Evolutionary conservation across 2,888 invertebrate genomes (phyloP).

Genomic region (Scelioninae gen. 1): DNA sequence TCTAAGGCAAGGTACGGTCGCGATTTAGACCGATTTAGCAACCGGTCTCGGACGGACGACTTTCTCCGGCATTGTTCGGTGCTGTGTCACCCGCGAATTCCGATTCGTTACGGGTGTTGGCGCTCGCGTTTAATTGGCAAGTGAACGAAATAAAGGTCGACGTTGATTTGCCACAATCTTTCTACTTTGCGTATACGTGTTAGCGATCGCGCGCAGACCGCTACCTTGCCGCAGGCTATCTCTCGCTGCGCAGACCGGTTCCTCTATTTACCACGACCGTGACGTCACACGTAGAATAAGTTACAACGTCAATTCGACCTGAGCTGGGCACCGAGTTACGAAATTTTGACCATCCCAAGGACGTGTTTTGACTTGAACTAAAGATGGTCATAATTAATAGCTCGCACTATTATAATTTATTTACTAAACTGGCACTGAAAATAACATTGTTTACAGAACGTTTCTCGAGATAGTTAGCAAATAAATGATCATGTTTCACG

Average conservation of each 20-base stretch:
- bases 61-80: constrained; percentile 61
- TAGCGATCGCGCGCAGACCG: constrained; percentile 53
- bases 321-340: constrained; percentile 74
- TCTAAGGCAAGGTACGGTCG: constrained; percentile 1
- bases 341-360: constrained; percentile 78
- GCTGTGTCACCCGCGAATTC: constrained; percentile 41
- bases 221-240: constrained; percentile 79
- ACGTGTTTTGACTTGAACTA: constrained; percentile 58
- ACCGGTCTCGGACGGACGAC: constrained; percentile 23
- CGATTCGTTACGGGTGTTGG: constrained; percentile 21
- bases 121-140: constrained; percentile 47
- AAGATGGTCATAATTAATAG: constrained; percentile 13
- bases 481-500: no score
- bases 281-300: constrained; percentile 81
- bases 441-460: no score
- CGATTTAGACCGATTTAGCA: constrained; percentile 53
- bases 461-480: no score
- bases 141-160: constrained; percentile 66
- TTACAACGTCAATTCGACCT: constrained; percentile 73
- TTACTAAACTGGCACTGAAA: no score
- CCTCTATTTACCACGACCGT: constrained; percentile 76
- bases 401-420: no score
- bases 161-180: constrained; percentile 52
- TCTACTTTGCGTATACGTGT: constrained; percentile 51
- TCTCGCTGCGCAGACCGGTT: constrained; percentile 71